These are phyloP conservation scores for Pygmarrhopalites habei DNA, from an alignment of 1,140 invertebrate species.

Conservation along the genomic window DNA sequence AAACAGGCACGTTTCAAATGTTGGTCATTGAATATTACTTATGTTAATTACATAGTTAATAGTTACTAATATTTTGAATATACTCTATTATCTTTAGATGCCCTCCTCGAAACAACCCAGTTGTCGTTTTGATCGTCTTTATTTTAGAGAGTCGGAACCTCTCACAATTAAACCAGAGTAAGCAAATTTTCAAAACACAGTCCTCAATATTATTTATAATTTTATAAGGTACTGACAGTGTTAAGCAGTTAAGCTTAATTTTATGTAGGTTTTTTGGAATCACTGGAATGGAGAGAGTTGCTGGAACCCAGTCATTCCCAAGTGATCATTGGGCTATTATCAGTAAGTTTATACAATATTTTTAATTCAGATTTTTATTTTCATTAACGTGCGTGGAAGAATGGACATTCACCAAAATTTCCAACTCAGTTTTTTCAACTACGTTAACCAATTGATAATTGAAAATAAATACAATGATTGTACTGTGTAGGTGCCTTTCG, in stretches of 20 bases:
- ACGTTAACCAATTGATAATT: too few relatives aligned
- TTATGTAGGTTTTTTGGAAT: constrained; percentile 50
- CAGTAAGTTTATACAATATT: constrained; percentile 43
- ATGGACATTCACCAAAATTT: too few relatives aligned
- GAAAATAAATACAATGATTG: too few relatives aligned
- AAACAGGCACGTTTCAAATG: constrained; percentile 22
- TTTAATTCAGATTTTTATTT: too few relatives aligned
- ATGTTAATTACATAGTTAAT: neutral
- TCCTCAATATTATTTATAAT: too few relatives aligned
- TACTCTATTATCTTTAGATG: constrained; percentile 40
- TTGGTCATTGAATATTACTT: neutral
- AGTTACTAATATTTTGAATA: constrained; percentile 14
- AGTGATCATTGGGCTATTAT: constrained; percentile 59
- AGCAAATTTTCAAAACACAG: too few relatives aligned
- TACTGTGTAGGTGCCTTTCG: neutral
- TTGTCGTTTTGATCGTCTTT: constrained; percentile 54
- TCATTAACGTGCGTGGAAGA: too few relatives aligned
- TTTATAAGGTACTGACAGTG: too few relatives aligned
- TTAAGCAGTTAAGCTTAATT: neutral
- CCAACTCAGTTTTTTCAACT: too few relatives aligned
- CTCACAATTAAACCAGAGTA: constrained; percentile 43
- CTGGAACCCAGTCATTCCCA: constrained; percentile 50
- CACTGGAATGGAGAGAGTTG: constrained; percentile 51
- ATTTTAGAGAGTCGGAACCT: constrained; percentile 43
- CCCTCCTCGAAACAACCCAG: constrained; percentile 45